Percentiles rank a stretch among this genome's conserved stretches.
These are phyloP conservation scores for Branchellion lobata DNA, from an alignment of 2,888 invertebrate species.

Conservation along the genomic window DNA sequence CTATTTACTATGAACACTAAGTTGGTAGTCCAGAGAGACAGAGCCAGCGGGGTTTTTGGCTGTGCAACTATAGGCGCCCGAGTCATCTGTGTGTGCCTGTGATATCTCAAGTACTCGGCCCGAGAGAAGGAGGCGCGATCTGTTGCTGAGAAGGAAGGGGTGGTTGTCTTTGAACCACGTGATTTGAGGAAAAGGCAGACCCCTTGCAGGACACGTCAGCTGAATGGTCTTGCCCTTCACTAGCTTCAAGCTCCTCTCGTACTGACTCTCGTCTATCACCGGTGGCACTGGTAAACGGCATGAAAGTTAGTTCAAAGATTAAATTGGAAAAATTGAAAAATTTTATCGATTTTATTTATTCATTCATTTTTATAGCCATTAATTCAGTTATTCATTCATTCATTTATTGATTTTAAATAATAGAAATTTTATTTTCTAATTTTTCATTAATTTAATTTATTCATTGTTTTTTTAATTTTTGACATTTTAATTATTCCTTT, in stretches of 20 bases:
- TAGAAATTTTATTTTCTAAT: not conserved
- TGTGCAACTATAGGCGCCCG: slow-evolving; percentile 63
- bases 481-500: no score
- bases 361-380: no score
- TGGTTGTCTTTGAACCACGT: slow-evolving; percentile 58
- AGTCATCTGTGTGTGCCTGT: slow-evolving; percentile 57
- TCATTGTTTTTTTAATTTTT: not conserved
- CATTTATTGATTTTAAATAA: no score
- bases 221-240: slow-evolving; percentile 56
- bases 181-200: slow-evolving; percentile 61
- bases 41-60: slow-evolving; percentile 64
- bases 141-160: slow-evolving; percentile 45
- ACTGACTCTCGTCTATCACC: slow-evolving; percentile 57
- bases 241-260: slow-evolving; percentile 58
- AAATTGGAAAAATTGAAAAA: slow-evolving; percentile 5
- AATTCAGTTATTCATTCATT: no score
- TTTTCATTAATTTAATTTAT: not conserved
- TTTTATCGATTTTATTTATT: no score
- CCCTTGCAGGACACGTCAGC: slow-evolving; percentile 62
- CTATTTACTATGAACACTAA: slow-evolving; percentile 55
- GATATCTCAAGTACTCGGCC: slow-evolving; percentile 51
- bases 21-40: slow-evolving; percentile 58
- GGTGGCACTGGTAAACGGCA: slow-evolving; percentile 52
- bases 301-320: slow-evolving; percentile 50
- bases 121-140: slow-evolving; percentile 47